phyloP scores from a whole-genome alignment of 2,888 invertebrate species.

The Phymatocera aterrima region DNA sequence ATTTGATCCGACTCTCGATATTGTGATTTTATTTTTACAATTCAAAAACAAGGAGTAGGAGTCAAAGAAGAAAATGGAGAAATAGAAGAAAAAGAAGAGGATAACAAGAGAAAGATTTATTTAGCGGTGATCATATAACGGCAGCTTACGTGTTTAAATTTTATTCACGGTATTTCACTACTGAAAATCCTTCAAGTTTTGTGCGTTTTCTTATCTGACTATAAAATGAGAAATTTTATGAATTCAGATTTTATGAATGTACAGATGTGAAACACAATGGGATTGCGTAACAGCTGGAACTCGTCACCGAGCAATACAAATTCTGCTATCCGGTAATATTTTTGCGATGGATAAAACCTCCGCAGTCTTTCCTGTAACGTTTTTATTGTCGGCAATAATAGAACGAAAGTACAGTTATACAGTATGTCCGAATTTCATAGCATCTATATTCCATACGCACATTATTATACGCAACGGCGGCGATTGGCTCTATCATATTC shows the following conservation, averaged over 20 bases:
- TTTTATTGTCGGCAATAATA: neutral
- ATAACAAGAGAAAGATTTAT: slow-evolving; percentile 13
- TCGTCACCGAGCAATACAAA: neutral
- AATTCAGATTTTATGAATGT: neutral
- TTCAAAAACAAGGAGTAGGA: neutral
- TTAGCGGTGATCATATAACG: neutral
- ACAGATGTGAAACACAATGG: neutral
- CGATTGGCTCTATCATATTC: neutral
- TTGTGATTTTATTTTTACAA: neutral
- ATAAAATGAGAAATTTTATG: neutral
- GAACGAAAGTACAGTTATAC: neutral
- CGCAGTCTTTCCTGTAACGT: neutral
- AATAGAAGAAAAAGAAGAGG: neutral
- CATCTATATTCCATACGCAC: neutral
- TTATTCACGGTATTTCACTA: neutral
- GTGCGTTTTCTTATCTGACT: neutral
- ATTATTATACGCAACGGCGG: neutral
- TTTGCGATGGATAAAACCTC: neutral
- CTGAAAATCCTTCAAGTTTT: neutral
- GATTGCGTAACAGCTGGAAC: neutral
- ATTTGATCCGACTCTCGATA: neutral
- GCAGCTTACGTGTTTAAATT: neutral
- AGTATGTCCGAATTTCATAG: neutral
- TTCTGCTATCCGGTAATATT: neutral
- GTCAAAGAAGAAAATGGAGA: neutral